Base-by-base conservation (phyloP, 2,888 invertebrate genomes). In the Agrochola macilenta region DNA sequence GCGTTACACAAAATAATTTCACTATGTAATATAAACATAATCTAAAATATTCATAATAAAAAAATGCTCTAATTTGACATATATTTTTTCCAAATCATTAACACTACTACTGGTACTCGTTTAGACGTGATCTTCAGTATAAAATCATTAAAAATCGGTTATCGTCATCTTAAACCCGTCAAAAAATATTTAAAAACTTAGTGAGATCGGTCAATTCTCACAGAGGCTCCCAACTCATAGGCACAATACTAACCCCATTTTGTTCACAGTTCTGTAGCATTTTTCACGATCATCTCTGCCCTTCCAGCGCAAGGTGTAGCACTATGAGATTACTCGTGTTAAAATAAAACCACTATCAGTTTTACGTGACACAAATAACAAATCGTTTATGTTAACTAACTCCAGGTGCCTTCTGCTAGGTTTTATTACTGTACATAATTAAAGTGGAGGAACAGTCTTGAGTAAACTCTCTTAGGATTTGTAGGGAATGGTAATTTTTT, bases 251-350 rank as follows among this genome's bases (percentile, higher is more conserved):
- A 20, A 2, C 7, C n/a, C 1, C 14, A 0, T 17, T 0, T 12
- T n/a, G 1, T 1, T 0, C 0, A 20, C 65, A 49, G 1, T 4
- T 84, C 74, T 84, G 5, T 5, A 14, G 0, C 2, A 39, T 73
- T 69, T 81, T 52, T 52, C 52, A 20, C 14, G 26, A 66, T 46
- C 64, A 78, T 85, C 86, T 87, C 71, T 86, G 78, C 75, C 78
- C 30, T 81, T 84, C 86, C 90, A 83, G 23, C 84, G 49, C 69
- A 87, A 89, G 88, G 85, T 86, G 88, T 87, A 88, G 79, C 84
- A 85, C 85, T 76, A 70, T 84, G 83, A 81, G 88, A 91, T 90
- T 88, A 89, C 85, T 85, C 85, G 81, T 83, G 85, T 89, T 81
- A 78, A 75, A 88, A 90, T 90, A 91, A 89, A 88, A 83, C 83